Evolutionary conservation across 2,797 vertebrate genomes (phyloP), one percentile per base, ranked within the genome.

Genomic region (Falco biarmicus): DNA sequence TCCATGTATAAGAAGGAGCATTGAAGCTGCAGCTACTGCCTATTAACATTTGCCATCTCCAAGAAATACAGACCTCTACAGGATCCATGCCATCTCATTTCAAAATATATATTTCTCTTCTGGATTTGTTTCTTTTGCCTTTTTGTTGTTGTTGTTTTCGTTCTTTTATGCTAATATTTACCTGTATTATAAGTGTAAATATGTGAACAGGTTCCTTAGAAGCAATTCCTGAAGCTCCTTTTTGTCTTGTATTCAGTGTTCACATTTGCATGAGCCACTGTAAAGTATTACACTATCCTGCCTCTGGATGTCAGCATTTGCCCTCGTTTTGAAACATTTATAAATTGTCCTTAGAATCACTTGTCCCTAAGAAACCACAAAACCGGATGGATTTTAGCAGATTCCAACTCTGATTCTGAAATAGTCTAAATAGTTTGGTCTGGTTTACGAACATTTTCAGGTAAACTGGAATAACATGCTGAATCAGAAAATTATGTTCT

Each of bases 301-400:
- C 96, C 97, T 89, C 90, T 95, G 89, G 96, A 56, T 95, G 97
- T 96, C 97, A 97, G 90, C 80, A 53, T 95, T 85, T 93, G 39
- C 54, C 47, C 17, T 87, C 43, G 21, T 82, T 80, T 95, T 24
- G 57, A 90, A 73, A 59, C 3, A 15, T n/a, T 43, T 34, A 21
- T 2, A 41, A 70, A 4, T 3, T 20, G 22, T 45, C 25, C 28
- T 86, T 47, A 26, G 26, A 78, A 59, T 24, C 2, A 0, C 10
- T 48, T 61, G 13, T 37, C 41, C 77, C 34, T 39, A 56, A 57
- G 53, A 63, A 77, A 19, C 7, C 10, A 9, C 7, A 13, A 86
- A 69, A 4, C 13, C 48, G 81, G 54, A 25, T 3, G 10, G n/a
- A 53, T 70, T 78, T 83, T 48, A 54, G 43, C 22, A 74, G 31